Conservation (phyloP, 2,797 vertebrate genomes). For the Vireo griseus region DNA sequence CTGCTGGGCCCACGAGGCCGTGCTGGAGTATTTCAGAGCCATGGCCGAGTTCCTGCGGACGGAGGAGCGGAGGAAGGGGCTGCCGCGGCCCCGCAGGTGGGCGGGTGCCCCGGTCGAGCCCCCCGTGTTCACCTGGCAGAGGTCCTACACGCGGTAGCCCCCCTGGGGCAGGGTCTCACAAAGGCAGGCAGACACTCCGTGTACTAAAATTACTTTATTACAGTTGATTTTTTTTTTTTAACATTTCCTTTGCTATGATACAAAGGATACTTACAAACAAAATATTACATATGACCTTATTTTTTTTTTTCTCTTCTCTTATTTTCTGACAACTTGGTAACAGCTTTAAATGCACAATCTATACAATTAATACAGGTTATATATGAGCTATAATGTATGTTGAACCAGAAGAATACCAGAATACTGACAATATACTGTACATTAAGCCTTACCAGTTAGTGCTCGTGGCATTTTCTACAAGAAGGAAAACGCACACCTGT, state of each 20-base stretch:
- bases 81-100: conserved; percentile 29
- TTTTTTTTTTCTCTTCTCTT: conserved; percentile 84
- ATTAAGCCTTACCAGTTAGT: conserved; percentile 79
- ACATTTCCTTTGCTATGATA: conserved; percentile 94
- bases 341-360: conserved; percentile 95
- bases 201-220: conserved; percentile 99
- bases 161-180: neutral
- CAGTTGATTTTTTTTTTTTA: conserved; percentile 92
- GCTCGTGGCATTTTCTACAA: conserved; percentile 71
- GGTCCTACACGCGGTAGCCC: conserved; percentile 82
- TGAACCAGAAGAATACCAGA: conserved; percentile 88
- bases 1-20: conserved; percentile 81
- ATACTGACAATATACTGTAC: conserved; percentile 95
- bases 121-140: conserved; percentile 83
- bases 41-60: conserved; percentile 80
- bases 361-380: conserved; percentile 99
- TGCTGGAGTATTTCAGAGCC: conserved; percentile 82
- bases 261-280: conserved; percentile 99
- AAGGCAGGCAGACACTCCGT: conserved; percentile 62
- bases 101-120: neutral
- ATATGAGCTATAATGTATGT: conserved; percentile 93
- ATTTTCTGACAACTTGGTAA: conserved; percentile 92
- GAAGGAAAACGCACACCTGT: conserved; percentile 77
- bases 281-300: conserved; percentile 96
- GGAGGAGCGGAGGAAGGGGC: conserved; percentile 71